phyloP scores from a whole-genome alignment of 2,888 invertebrate genomes.

The Urechis unicinctus region DNA sequence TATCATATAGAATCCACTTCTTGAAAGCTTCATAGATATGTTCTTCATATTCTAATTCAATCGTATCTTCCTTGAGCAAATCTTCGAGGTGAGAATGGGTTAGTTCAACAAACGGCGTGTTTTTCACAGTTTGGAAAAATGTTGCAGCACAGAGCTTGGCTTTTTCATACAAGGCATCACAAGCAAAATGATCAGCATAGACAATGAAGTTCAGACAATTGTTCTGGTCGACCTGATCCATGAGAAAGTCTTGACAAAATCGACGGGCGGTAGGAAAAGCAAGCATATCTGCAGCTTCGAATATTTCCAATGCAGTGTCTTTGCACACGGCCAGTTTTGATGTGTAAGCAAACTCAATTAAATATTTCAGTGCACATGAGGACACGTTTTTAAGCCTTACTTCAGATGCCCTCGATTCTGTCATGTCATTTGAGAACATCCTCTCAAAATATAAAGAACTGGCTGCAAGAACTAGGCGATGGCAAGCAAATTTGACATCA shows the following conservation, averaged over 20 bases:
- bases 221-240: conserved; percentile 30
- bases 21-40: conserved; percentile 42
- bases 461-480: conserved; percentile 46
- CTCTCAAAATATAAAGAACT: conserved; percentile 48
- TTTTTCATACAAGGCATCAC: conserved; percentile 16
- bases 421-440: conserved; percentile 48
- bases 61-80: conserved; percentile 41
- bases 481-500: conserved; percentile 34
- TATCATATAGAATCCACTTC: conserved; percentile 42
- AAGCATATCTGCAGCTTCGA: conserved; percentile 46
- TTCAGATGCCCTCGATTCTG: conserved; percentile 39
- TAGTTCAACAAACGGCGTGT: conserved; percentile 38
- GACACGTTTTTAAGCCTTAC: conserved; percentile 43
- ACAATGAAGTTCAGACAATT: conserved; percentile 23
- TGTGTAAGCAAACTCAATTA: conserved; percentile 48
- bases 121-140: conserved; percentile 25
- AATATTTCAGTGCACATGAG: conserved; percentile 42
- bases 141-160: conserved; percentile 12
- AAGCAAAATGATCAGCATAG: conserved; percentile 22
- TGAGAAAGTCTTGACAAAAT: conserved; percentile 38
- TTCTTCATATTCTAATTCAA: conserved; percentile 45
- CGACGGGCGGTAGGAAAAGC: conserved; percentile 45
- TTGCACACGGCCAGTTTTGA: conserved; percentile 42
- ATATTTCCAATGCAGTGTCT: conserved; percentile 45
- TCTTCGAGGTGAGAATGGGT: conserved; percentile 31